These are phyloP conservation scores for Notospermus geniculatus DNA, from an alignment of 1,140 invertebrate species.

Conservation along the genomic window DNA sequence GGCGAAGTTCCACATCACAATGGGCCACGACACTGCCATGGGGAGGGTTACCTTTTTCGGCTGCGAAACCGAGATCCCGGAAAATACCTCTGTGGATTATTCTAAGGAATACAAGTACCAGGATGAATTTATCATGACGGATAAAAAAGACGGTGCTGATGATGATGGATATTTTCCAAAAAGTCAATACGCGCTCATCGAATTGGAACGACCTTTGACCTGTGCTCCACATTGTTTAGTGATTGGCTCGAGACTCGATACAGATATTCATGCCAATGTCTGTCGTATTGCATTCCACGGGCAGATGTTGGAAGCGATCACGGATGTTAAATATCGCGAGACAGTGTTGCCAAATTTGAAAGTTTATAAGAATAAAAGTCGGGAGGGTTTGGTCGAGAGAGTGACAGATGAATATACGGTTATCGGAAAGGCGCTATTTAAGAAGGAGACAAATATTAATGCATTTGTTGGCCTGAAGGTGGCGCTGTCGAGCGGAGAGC, in stretches of 20 bases:
- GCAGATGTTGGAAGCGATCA: slow-evolving; percentile 57
- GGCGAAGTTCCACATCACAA: slow-evolving; percentile 69
- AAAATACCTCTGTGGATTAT: slow-evolving; percentile 34
- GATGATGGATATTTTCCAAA: slow-evolving; percentile 14
- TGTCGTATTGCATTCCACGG: slow-evolving; percentile 75
- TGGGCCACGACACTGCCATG: slow-evolving; percentile 71
- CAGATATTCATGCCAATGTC: slow-evolving; percentile 64
- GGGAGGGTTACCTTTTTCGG: slow-evolving; percentile 62
- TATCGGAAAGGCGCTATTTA: slow-evolving; percentile 70
- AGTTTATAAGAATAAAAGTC: slow-evolving; percentile 67
- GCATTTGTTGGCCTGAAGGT: slow-evolving; percentile 67
- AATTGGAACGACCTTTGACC: slow-evolving; percentile 68
- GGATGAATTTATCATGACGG: slow-evolving; percentile 33
- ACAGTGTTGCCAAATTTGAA: slow-evolving; percentile 58
- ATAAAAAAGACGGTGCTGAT: not conserved
- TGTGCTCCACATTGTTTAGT: slow-evolving; percentile 51
- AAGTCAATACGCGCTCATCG: slow-evolving; percentile 61
- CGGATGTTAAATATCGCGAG: slow-evolving; percentile 57
- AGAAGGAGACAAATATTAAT: slow-evolving; percentile 71
- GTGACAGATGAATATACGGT: slow-evolving; percentile 63
- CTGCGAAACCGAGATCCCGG: slow-evolving; percentile 10
- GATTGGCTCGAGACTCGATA: slow-evolving; percentile 75
- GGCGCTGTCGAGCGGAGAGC: slow-evolving; percentile 64
- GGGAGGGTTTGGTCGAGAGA: slow-evolving; percentile 67
- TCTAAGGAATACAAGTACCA: slow-evolving; percentile 59